These are phyloP conservation scores for Schizopygopsis pylzovi DNA, from an alignment of 2,797 vertebrate species.

Conservation along the genomic window DNA sequence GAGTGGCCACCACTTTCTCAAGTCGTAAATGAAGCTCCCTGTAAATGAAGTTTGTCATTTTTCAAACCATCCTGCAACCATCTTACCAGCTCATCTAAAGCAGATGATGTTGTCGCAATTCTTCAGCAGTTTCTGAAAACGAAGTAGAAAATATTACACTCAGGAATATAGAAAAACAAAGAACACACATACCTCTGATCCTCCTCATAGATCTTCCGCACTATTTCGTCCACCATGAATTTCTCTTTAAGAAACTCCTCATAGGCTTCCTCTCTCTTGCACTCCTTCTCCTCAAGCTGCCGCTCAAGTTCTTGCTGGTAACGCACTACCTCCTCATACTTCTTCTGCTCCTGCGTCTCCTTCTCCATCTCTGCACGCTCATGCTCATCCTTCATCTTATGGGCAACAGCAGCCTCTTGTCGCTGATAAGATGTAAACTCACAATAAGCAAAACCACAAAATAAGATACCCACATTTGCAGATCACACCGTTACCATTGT, in stretches of 20 bases:
- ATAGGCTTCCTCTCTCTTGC: constrained; percentile 84
- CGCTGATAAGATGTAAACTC: constrained; percentile 73
- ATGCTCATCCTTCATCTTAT: constrained; percentile 78
- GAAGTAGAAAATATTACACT: background rate
- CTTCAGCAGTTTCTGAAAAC: background rate
- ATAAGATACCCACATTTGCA: background rate
- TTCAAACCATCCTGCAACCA: background rate
- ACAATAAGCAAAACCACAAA: background rate
- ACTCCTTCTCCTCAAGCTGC: constrained; percentile 88
- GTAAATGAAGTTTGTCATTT: background rate
- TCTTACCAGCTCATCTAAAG: background rate
- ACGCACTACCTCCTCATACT: constrained; percentile 72
- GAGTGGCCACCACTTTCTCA: constrained; percentile 85
- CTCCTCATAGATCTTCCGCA: constrained; percentile 93
- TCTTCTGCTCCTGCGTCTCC: constrained; percentile 73
- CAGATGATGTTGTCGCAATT: too few species aligned
- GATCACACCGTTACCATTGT: constrained; percentile 79
- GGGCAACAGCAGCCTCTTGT: constrained; percentile 79
- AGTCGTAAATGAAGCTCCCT: constrained; percentile 88
- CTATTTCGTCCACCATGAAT: constrained; percentile 90
- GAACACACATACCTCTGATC: constrained; percentile 80
- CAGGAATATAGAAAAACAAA: background rate
- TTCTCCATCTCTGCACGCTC: constrained; percentile 76
- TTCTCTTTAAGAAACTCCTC: constrained; percentile 93
- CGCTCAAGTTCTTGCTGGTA: constrained; percentile 85